Conservation (phyloP, 1,140 invertebrate genomes). For the Pectinophora gossypiella region DNA sequence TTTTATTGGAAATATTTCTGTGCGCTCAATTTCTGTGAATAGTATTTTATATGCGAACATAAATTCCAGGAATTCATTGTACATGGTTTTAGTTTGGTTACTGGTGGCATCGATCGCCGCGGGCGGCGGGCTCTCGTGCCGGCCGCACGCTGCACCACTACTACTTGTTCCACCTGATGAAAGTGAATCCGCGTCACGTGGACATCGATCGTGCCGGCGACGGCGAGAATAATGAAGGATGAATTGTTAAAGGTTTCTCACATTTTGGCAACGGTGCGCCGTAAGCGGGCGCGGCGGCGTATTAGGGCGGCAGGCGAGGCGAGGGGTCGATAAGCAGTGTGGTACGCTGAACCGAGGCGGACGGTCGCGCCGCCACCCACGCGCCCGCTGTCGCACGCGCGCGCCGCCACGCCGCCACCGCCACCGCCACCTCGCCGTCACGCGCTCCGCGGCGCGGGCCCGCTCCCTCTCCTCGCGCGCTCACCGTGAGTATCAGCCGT, state of each 20-base stretch:
- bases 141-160: neutral
- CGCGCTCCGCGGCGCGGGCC: neutral
- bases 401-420: neutral
- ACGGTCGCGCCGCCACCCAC: conserved; percentile 13
- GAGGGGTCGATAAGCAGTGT: conserved; percentile 61
- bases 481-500: neutral
- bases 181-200: conserved; percentile 28
- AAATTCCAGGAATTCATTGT: no score
- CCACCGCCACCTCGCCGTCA: neutral
- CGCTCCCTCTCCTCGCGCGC: neutral
- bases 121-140: no score
- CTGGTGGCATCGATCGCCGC: no score
- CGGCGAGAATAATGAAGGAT: conserved; percentile 51
- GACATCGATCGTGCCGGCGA: conserved; percentile 35
- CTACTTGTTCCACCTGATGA: neutral
- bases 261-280: conserved; percentile 53
- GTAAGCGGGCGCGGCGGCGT: conserved; percentile 42
- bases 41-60: no score
- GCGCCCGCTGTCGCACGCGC: neutral
- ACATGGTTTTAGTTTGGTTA: conserved; percentile 10
- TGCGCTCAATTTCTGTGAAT: no score
- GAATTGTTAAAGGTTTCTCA: conserved; percentile 60
- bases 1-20: no score
- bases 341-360: conserved; percentile 13
- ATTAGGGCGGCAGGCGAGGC: conserved; percentile 29